Conservation (phyloP, 2,888 invertebrate species). For the Hetaerina titia region DNA sequence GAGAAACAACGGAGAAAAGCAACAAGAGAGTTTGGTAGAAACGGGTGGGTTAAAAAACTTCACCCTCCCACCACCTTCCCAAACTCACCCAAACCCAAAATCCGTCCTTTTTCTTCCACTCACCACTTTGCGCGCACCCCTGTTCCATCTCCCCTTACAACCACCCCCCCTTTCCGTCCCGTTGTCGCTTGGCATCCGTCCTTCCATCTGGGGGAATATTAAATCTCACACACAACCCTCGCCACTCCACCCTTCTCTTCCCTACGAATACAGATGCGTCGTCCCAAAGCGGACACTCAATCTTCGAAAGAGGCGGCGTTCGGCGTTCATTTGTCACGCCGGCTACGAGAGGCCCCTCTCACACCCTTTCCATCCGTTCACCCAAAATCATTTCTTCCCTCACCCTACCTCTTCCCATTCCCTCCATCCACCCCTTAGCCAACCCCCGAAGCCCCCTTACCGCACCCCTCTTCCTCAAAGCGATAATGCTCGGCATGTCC, state of each 20-base stretch:
- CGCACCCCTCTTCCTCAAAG: not conserved
- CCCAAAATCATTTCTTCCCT: not conserved
- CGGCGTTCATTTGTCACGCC: slow-evolving; percentile 64
- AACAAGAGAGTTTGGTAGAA: not conserved
- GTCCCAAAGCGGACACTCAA: slow-evolving; percentile 31
- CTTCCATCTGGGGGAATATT: slow-evolving; percentile 43
- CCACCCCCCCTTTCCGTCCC: not conserved
- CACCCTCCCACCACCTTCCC: not conserved
- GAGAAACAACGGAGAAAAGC: not conserved
- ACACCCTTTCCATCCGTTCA: not conserved
- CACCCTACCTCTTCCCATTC: not conserved
- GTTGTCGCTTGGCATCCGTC: not conserved
- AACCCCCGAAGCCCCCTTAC: not conserved
- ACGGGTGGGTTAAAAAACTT: not conserved
- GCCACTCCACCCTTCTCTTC: not conserved
- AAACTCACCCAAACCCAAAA: not conserved
- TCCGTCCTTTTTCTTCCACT: not conserved
- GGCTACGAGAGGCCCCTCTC: not conserved
- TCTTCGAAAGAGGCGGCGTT: slow-evolving; percentile 17
- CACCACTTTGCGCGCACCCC: not conserved
- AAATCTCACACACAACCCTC: slow-evolving; percentile 37
- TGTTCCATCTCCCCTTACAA: not conserved
- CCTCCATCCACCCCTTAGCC: not conserved
- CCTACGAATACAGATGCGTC: slow-evolving; percentile 52
- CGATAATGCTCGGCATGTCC: slow-evolving; percentile 4